Evolutionary conservation across 2,797 vertebrate genomes (phyloP).

Genomic region (Cygnus olor): DNA sequence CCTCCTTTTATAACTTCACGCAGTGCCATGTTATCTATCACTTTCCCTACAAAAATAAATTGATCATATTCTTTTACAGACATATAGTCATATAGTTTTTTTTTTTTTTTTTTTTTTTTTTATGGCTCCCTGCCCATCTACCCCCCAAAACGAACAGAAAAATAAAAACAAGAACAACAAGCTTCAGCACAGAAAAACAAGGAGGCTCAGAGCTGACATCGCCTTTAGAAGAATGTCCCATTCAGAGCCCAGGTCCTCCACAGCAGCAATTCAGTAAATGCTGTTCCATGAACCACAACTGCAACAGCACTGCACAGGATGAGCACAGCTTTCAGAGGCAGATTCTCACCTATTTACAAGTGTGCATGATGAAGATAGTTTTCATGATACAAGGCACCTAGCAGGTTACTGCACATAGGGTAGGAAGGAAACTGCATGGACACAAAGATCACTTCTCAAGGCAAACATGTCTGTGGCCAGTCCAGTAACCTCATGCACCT

Average conservation of each 20-base stretch:
- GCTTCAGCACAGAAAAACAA: background rate
- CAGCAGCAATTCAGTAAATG: background rate
- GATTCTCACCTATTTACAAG: background rate
- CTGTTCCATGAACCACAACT: background rate
- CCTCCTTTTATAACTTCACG: conserved; percentile 59
- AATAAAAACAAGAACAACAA: background rate
- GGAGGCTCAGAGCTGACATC: background rate
- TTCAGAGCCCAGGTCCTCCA: background rate
- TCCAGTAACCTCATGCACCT: background rate
- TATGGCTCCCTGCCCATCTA: background rate
- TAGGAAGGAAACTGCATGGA: background rate
- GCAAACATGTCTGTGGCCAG: background rate
- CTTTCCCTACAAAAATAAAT: conserved; percentile 54
- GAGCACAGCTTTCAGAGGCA: background rate
- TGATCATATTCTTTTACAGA: conserved; percentile 51
- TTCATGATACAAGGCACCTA: background rate
- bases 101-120: background rate
- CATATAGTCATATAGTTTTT: background rate
- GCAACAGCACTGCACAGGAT: background rate
- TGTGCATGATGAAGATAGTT: background rate
- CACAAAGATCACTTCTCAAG: background rate
- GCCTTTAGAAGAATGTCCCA: background rate
- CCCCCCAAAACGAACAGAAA: background rate
- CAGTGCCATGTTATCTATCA: conserved; percentile 41
- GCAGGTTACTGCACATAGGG: background rate